phyloP scores from a whole-genome alignment of 2,113 vertebrate species.

The Prionailurus bengalensis region DNA sequence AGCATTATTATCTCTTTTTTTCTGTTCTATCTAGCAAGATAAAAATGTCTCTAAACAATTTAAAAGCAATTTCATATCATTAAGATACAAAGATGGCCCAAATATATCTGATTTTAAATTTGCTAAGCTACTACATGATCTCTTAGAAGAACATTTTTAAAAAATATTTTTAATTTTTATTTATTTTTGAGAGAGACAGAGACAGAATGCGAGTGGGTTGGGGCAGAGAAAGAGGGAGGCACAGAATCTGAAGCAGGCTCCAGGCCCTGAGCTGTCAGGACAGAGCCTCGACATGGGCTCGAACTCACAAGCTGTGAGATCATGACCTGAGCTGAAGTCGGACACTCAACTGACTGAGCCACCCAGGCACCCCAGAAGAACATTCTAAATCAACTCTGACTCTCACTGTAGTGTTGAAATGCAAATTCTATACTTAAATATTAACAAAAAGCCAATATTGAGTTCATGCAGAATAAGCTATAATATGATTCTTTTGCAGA shows the following conservation, averaged over 20 bases:
- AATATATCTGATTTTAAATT: neutral
- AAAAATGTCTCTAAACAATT: neutral
- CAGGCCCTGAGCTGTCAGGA: too few species aligned
- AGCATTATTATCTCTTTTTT: neutral
- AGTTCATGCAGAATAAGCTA: neutral
- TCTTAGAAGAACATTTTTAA: conserved; percentile 20
- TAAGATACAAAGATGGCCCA: conserved; percentile 53
- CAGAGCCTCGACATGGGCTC: too few species aligned
- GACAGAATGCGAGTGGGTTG: too few species aligned
- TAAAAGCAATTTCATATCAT: neutral
- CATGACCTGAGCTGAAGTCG: too few species aligned
- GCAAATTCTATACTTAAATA: conserved; percentile 61
- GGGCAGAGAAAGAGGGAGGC: too few species aligned
- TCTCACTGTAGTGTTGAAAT: neutral
- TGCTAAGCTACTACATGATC: neutral
- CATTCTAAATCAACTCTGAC: neutral
- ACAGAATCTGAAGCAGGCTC: too few species aligned
- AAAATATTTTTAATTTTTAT: too few species aligned
- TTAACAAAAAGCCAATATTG: neutral
- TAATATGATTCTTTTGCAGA: neutral
- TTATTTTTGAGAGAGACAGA: too few species aligned
- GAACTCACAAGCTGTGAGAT: too few species aligned
- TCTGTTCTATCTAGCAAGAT: neutral
- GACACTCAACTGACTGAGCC: too few species aligned
- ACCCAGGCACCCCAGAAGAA: neutral